Conservation (phyloP, 2,888 invertebrate genomes). For the Choreutis nemorana region DNA sequence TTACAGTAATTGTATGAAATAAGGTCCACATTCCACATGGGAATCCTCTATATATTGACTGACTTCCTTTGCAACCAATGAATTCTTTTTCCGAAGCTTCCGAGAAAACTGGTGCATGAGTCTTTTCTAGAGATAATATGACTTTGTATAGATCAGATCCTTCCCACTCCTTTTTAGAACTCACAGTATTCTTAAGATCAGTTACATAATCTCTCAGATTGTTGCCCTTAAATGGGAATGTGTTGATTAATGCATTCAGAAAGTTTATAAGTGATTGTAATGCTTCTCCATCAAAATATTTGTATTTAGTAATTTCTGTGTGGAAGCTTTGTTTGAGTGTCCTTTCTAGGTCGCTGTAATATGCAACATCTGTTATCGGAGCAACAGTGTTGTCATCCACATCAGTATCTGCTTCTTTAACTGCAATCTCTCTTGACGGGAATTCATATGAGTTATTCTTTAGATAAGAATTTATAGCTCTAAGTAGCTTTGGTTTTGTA, state of each 20-base stretch:
- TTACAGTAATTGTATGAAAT: conserved; percentile 91
- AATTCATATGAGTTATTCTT: conserved; percentile 49
- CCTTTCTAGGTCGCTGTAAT: conserved; percentile 88
- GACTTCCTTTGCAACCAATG: conserved; percentile 85
- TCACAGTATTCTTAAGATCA: conserved; percentile 64
- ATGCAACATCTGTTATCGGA: conserved; percentile 68
- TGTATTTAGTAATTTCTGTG: conserved; percentile 81
- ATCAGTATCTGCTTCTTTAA: conserved; percentile 14
- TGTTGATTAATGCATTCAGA: conserved; percentile 73
- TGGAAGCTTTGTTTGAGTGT: conserved; percentile 83
- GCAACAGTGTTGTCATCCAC: conserved; percentile 18
- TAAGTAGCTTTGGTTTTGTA: conserved; percentile 45
- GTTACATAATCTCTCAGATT: conserved; percentile 72
- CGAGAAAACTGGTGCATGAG: conserved; percentile 66
- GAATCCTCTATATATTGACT: conserved; percentile 79
- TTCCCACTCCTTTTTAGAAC: conserved; percentile 51
- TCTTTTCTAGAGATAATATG: conserved; percentile 59
- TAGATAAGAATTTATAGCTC: conserved; percentile 62
- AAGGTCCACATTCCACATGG: conserved; percentile 95
- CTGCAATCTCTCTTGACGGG: conserved; percentile 26
- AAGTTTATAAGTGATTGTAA: conserved; percentile 78
- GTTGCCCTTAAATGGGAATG: conserved; percentile 79
- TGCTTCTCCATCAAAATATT: conserved; percentile 74
- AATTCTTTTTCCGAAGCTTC: conserved; percentile 65
- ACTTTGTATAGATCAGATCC: conserved; percentile 69